These are phyloP conservation scores for Uloborus diversus DNA, from an alignment of 1,140 invertebrate species.

Conservation along the genomic window DNA sequence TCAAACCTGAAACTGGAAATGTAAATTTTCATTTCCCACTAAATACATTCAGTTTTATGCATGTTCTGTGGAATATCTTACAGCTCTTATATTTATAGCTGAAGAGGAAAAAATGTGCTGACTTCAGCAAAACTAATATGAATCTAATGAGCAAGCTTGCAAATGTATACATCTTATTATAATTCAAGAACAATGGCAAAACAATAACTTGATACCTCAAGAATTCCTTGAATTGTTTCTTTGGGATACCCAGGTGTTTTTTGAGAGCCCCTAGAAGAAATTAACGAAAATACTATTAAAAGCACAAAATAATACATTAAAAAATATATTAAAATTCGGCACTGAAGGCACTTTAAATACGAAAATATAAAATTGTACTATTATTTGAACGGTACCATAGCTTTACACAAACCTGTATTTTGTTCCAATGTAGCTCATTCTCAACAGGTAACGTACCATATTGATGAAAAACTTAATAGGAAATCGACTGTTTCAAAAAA, in stretches of 20 bases:
- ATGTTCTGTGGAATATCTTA: too few relatives aligned
- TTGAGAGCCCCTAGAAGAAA: conserved; percentile 25
- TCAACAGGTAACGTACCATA: conserved; percentile 21
- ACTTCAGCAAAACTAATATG: background rate
- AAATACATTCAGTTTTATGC: too few relatives aligned
- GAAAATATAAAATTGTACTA: too few relatives aligned
- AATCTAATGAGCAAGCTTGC: background rate
- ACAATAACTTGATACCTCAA: conserved; percentile 8
- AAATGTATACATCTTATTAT: too few relatives aligned
- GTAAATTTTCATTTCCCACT: too few relatives aligned
- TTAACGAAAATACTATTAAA: too few relatives aligned
- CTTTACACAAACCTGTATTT: conserved; percentile 37
- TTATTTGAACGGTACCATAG: too few relatives aligned
- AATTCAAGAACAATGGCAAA: background rate
- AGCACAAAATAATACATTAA: too few relatives aligned
- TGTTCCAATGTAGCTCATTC: conserved; percentile 30
- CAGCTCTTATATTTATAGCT: background rate
- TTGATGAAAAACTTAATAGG: too few relatives aligned
- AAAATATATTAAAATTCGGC: background rate
- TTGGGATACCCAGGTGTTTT: background rate
- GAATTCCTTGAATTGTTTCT: conserved; percentile 11
- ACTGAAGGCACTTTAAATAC: too few relatives aligned
- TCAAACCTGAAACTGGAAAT: too few relatives aligned
- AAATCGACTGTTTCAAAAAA: too few relatives aligned
- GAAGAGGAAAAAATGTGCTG: background rate